A percentile compares a stretch with the other conserved stretches of the same genome.
phyloP scores from a whole-genome alignment of 2,113 vertebrate genomes.

The Loxodonta africana region DNA sequence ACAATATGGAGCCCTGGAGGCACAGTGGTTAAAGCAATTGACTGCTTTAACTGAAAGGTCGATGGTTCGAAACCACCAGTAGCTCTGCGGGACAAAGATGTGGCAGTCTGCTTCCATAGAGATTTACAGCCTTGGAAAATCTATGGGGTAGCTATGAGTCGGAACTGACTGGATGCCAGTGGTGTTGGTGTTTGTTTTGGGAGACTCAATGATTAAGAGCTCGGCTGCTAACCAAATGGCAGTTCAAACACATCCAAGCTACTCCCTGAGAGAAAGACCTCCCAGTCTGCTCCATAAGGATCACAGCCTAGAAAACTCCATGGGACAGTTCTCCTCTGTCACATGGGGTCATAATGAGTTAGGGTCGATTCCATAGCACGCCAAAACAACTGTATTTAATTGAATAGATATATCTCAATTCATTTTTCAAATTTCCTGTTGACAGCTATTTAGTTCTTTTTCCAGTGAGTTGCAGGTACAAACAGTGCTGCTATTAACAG shows the following conservation, averaged over 20 bases:
- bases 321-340: background rate
- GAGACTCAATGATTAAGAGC: background rate
- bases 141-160: too few species aligned
- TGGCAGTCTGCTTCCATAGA: too few species aligned
- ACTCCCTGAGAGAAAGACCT: background rate
- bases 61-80: too few species aligned
- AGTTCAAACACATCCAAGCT: background rate
- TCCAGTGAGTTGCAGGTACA: background rate
- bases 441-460: background rate
- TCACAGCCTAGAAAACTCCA: background rate
- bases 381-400: background rate
- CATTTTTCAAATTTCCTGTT: background rate
- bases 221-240: background rate
- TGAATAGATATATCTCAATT: background rate
- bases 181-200: too few species aligned
- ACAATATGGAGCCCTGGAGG: too few species aligned
- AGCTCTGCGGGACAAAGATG: too few species aligned
- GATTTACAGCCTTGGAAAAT: too few species aligned
- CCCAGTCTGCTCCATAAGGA: background rate
- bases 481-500: background rate
- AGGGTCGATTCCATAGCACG: background rate
- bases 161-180: too few species aligned
- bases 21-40: too few species aligned
- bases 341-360: background rate
- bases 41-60: too few species aligned